phyloP scores from a whole-genome alignment of 2,797 vertebrate species.

The Tokudaia muenninki region DNA sequence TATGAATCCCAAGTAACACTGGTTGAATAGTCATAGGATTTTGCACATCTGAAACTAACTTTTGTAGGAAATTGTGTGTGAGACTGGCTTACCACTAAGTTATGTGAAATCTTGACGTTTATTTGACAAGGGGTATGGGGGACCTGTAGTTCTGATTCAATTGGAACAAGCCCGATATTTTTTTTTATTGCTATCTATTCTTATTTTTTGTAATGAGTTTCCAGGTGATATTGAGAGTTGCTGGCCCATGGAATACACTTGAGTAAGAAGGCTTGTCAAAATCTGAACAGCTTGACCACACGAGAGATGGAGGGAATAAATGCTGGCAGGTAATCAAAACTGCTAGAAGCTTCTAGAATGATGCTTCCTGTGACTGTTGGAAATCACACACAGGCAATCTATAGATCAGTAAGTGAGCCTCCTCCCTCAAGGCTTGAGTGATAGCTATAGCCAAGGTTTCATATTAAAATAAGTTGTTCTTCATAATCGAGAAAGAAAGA shows the following conservation, averaged over 20 bases:
- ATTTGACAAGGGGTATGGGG: neutral
- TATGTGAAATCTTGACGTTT: neutral
- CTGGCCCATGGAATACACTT: neutral
- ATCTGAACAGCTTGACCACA: neutral
- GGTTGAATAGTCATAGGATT: neutral
- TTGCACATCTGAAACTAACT: neutral
- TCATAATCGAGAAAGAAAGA: neutral
- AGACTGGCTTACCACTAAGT: neutral
- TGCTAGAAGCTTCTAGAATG: slow-evolving; percentile 49
- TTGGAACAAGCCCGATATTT: neutral
- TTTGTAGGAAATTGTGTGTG: neutral
- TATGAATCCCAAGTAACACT: neutral
- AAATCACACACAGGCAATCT: slow-evolving; percentile 14
- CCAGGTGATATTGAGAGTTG: neutral
- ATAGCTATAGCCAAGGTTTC: slow-evolving; percentile 1
- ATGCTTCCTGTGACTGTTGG: slow-evolving; percentile 26
- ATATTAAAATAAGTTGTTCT: slow-evolving; percentile 4
- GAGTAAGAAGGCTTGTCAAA: slow-evolving; percentile 30
- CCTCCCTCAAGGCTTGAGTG: neutral
- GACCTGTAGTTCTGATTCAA: neutral
- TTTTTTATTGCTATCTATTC: slow-evolving; percentile 35
- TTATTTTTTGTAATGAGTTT: neutral
- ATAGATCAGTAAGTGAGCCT: neutral
- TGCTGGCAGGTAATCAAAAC: slow-evolving; percentile 36
- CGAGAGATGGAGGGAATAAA: neutral